Conservation (phyloP, 2,797 vertebrate genomes). For the Enteromius paludinosus region DNA sequence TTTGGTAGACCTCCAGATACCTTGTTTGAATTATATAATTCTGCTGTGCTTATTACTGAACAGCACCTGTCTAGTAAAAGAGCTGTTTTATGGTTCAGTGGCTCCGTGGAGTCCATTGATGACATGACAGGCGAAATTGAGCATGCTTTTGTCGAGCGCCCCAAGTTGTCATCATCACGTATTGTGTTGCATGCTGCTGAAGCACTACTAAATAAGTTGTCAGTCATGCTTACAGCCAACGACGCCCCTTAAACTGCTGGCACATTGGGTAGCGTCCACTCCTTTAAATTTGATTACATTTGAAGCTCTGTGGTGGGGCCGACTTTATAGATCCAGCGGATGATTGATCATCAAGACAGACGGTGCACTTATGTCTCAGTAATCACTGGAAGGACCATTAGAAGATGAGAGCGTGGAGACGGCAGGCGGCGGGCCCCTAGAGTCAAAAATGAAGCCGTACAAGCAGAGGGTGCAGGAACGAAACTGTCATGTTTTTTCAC, state of each 20-base stretch:
- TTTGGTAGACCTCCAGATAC: neutral
- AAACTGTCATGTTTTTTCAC: constrained; percentile 66
- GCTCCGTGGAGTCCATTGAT: constrained; percentile 26
- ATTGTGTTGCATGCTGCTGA: constrained; percentile 20
- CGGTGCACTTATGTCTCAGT: constrained; percentile 53
- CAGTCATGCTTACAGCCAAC: constrained; percentile 44
- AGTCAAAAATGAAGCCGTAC: constrained; percentile 65
- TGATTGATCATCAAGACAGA: constrained; percentile 52
- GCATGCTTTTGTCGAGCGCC: constrained; percentile 1
- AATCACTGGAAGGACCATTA: constrained; percentile 53
- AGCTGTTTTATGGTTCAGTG: constrained; percentile 10
- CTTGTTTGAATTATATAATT: constrained; percentile 6
- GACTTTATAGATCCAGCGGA: constrained; percentile 44
- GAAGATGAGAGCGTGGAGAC: constrained; percentile 69
- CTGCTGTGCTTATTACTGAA: neutral
- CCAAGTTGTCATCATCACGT: constrained; percentile 18
- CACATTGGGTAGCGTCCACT: constrained; percentile 8
- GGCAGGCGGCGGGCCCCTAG: constrained; percentile 40
- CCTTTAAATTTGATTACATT: constrained; percentile 50
- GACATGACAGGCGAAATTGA: constrained; percentile 31
- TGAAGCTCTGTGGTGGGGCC: constrained; percentile 36
- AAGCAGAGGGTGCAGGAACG: constrained; percentile 62
- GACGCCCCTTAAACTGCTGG: neutral
- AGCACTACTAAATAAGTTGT: constrained; percentile 35
- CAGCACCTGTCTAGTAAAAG: neutral